Conservation (phyloP, 2,797 vertebrate species). For the Gallinago nigripennis region DNA sequence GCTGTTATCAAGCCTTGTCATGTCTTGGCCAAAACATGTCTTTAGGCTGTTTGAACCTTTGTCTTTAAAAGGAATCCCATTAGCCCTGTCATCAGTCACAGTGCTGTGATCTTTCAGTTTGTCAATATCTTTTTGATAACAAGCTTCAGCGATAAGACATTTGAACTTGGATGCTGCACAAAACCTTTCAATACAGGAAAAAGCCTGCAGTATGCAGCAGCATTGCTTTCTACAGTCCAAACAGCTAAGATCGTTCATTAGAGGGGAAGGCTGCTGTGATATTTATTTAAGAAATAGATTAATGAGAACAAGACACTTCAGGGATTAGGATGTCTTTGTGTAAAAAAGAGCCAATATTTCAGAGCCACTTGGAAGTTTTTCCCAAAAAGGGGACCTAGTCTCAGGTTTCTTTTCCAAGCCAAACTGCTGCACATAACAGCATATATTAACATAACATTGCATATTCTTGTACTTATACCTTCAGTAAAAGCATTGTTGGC, state of each 20-base stretch:
- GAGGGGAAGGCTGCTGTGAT: not conserved
- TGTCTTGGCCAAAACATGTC: not conserved
- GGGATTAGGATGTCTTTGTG: not conserved
- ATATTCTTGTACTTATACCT: not conserved
- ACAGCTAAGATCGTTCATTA: not conserved
- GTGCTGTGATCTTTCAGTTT: slow-evolving; percentile 8
- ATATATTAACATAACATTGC: not conserved
- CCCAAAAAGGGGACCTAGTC: not conserved
- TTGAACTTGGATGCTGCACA: not conserved
- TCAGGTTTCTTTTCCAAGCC: not conserved
- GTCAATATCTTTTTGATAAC: slow-evolving; percentile 40
- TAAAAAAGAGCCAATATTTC: not conserved
- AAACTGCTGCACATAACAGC: not conserved
- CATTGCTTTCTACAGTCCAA: not conserved
- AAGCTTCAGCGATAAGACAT: not conserved
- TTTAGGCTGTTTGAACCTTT: slow-evolving; percentile 14
- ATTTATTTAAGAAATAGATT: not conserved
- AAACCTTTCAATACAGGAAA: not conserved
- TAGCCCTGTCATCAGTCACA: not conserved
- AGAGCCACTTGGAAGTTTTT: not conserved
- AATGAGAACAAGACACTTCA: not conserved
- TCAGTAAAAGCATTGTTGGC: not conserved
- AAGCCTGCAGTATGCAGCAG: not conserved
- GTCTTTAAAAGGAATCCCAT: slow-evolving; percentile 5
- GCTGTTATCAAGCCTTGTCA: not conserved